Percentiles rank a stretch among this genome's conserved stretches.
Conservation (phyloP, 2,888 invertebrate species). For the Hypomecis atomaria region DNA sequence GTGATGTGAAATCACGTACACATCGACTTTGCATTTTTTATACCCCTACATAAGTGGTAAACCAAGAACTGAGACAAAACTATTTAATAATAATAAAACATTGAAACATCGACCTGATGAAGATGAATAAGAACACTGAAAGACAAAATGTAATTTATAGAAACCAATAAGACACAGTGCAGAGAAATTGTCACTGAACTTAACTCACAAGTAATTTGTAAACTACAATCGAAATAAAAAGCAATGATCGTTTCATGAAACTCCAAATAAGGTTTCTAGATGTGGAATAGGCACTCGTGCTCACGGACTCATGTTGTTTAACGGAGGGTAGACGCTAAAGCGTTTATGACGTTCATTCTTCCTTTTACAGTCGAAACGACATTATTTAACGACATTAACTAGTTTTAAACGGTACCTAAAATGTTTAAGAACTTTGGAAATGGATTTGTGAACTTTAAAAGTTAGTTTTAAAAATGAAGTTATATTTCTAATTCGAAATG, state of each 20-base stretch:
- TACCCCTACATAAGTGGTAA: too few species aligned
- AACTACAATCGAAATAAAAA: slow-evolving; percentile 17
- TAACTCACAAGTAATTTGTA: slow-evolving; percentile 9
- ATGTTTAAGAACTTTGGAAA: neutral
- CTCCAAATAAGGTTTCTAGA: slow-evolving; percentile 15
- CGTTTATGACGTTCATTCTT: slow-evolving; percentile 28
- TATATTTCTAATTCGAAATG: too few species aligned
- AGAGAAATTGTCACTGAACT: neutral
- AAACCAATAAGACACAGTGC: neutral
- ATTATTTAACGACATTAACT: slow-evolving; percentile 26
- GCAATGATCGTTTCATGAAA: slow-evolving; percentile 20
- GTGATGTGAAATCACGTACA: too few species aligned
- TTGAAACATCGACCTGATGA: neutral
- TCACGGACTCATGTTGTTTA: slow-evolving; percentile 24
- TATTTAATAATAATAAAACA: too few species aligned
- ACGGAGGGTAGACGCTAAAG: slow-evolving; percentile 26
- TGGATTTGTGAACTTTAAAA: slow-evolving; percentile 5
- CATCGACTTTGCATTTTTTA: too few species aligned
- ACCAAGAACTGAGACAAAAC: too few species aligned
- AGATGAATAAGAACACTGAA: neutral
- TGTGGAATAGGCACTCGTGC: slow-evolving; percentile 18
- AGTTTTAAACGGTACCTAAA: slow-evolving; percentile 16
- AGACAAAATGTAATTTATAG: neutral
- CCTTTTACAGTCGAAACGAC: slow-evolving; percentile 23
- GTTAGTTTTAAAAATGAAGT: too few species aligned